Percentiles rank a stretch among this genome's conserved stretches.
Evolutionary conservation across 2,113 vertebrate genomes (phyloP).

Genomic region (Lamprotornis superbus): DNA sequence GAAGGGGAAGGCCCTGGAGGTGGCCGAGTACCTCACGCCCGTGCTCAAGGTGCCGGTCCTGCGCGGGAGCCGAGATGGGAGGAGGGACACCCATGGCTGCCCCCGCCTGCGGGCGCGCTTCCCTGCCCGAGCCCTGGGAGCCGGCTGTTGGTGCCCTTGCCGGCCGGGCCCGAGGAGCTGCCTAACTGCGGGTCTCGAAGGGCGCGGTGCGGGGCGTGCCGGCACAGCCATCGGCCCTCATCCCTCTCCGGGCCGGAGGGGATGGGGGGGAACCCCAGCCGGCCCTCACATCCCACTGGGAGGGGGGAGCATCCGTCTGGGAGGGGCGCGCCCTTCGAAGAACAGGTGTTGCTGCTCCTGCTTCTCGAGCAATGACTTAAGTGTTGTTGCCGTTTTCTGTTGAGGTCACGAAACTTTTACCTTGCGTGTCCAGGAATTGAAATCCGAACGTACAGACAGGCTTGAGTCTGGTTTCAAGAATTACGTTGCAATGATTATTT

Average conservation of each 20-base stretch:
- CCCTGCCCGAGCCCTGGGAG: neutral
- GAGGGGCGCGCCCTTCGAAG: neutral
- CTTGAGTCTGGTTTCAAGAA: neutral
- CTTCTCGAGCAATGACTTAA: neutral
- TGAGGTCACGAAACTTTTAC: neutral
- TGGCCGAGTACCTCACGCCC: constrained; percentile 95
- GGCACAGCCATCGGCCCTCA: accelerated
- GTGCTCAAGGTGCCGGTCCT: constrained; percentile 88
- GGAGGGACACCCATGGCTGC: neutral
- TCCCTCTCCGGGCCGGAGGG: accelerated
- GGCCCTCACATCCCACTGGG: accelerated
- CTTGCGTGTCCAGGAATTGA: neutral
- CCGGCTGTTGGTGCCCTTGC: neutral
- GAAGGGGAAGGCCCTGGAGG: constrained; percentile 93
- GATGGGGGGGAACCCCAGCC: neutral
- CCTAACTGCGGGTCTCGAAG: neutral
- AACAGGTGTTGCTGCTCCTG: accelerated
- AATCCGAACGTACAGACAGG: neutral
- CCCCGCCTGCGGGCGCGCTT: neutral
- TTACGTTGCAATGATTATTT: neutral
- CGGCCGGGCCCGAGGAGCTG: neutral
- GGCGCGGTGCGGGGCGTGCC: neutral
- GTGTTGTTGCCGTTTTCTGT: neutral
- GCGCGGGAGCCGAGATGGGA: neutral
- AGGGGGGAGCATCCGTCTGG: accelerated